A percentile compares a stretch with the other conserved stretches of the same genome.
phyloP scores from a whole-genome alignment of 92 coral and sea anemone species.

The Meandrina meandrites region DNA sequence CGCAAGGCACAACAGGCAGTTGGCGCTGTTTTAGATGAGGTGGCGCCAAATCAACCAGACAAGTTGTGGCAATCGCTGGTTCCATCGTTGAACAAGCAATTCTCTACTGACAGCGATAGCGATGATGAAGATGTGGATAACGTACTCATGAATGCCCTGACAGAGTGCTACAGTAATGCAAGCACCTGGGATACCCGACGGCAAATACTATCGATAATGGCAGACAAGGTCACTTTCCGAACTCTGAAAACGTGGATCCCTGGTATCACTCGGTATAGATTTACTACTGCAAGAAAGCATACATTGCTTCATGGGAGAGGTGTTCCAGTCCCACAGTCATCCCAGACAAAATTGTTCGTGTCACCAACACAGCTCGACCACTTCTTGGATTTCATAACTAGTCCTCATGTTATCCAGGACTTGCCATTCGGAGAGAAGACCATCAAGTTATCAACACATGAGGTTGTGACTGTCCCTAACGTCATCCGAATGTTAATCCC shows the following conservation, averaged over 20 bases:
- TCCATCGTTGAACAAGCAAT: too few relatives aligned
- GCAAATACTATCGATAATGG: constrained; percentile 46
- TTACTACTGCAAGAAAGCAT: constrained; percentile 8
- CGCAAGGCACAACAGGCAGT: constrained; percentile 34
- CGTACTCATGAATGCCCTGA: constrained; percentile 36
- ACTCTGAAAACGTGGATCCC: constrained; percentile 47
- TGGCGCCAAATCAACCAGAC: constrained; percentile 10
- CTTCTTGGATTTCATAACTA: constrained; percentile 53
- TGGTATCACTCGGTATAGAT: constrained; percentile 7
- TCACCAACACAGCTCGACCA: constrained; percentile 49
- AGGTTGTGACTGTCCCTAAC: constrained; percentile 46
- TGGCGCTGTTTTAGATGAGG: constrained; percentile 16
- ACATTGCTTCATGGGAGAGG: too few relatives aligned
- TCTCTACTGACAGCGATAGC: too few relatives aligned
- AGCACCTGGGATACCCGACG: constrained; percentile 37
- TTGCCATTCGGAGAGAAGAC: constrained; percentile 53
- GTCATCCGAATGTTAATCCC: constrained; percentile 57
- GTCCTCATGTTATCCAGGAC: constrained; percentile 49
- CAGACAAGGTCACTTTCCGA: constrained; percentile 49
- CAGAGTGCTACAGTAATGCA: constrained; percentile 53
- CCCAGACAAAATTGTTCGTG: constrained; percentile 44
- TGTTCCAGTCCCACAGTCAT: too few relatives aligned
- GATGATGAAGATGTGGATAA: constrained; percentile 1
- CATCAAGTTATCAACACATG: constrained; percentile 38
- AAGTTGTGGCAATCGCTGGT: background rate